phyloP scores from a whole-genome alignment of 1,140 invertebrate genomes.

The Drosophila suzukii region DNA sequence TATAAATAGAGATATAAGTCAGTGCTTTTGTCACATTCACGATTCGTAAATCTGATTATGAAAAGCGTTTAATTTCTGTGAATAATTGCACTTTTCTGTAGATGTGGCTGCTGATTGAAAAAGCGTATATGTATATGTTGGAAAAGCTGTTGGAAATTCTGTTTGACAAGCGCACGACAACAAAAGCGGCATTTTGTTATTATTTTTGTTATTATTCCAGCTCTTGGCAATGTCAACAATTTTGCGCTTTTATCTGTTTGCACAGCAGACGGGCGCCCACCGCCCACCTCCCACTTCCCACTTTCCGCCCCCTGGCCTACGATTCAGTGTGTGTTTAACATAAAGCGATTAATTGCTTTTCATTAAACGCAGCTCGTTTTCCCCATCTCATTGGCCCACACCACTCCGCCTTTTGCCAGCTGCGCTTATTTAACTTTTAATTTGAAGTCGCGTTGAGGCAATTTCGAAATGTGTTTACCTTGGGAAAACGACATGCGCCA shows the following conservation, averaged over 20 bases:
- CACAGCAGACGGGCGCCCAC: constrained; percentile 44
- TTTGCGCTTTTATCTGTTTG: constrained; percentile 80
- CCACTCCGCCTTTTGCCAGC: constrained; percentile 16
- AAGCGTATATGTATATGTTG: constrained; percentile 49
- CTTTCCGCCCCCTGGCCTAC: background rate
- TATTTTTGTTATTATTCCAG: constrained; percentile 64
- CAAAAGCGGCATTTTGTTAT: constrained; percentile 29
- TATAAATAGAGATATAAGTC: constrained; percentile 33
- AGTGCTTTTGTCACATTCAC: constrained; percentile 42
- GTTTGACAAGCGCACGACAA: constrained; percentile 44
- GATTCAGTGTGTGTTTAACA: constrained; percentile 64
- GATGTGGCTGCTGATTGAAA: constrained; percentile 59
- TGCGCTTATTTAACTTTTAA: constrained; percentile 74
- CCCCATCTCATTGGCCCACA: background rate
- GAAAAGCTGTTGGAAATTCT: constrained; percentile 34
- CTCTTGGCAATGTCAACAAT: constrained; percentile 77
- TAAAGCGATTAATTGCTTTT: constrained; percentile 82
- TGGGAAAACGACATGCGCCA: constrained; percentile 25
- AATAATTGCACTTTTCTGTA: constrained; percentile 32
- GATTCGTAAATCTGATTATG: constrained; percentile 26
- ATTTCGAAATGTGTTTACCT: constrained; percentile 50
- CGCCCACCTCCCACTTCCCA: background rate
- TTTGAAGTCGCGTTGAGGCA: constrained; percentile 53
- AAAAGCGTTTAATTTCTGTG: constrained; percentile 38
- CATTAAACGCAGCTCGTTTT: constrained; percentile 56